Evolutionary conservation across 30 jellyfish, hydroid and myxozoan genomes (phyloP), one percentile per base, ranked within the genome.

Genomic region (Aurelia aurita): DNA sequence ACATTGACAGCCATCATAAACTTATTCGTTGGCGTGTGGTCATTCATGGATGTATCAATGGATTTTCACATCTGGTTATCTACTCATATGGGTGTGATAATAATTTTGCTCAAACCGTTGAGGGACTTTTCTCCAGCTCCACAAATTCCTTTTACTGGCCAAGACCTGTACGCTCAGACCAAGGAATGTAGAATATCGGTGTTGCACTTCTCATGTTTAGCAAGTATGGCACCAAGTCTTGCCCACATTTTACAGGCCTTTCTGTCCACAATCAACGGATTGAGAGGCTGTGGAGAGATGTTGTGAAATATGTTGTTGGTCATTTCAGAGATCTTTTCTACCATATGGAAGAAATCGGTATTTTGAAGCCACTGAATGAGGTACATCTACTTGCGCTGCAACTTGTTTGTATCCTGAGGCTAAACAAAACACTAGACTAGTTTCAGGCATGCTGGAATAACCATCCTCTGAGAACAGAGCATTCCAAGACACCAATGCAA

Each of bases 221-320:
- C 23, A 69, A 69, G 32, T 69, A 31, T 69, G 80, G 80, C 43
- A 69, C 80, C 5, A 3, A 28, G 29, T 18, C 23, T 26, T 12
- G 31, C 18, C 66, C 80, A 14, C 62, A 12, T 22, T 11, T 69
- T 44, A 69, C 63, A 1, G 80, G 80, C 29, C 66, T n/a, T 21
- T 69, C 80, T 34, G 80, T 69, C 80, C 80, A 69, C 62, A 69
- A 22, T 69, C 76, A 14, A 69, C 26, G 80, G 62, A 69, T 69
- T 44, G 66, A 69, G 62, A 69, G 80, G 80, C 62, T 69, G 3
- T 69, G 80, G 66, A 69, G 62, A 35, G 66, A 69, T 64, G 66
- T 69, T 34, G 62, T 69, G 32, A 69, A 34, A 1, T 69, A 69
- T 35, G 66, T 69, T 5, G 20, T 26, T 69, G 80, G 25, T 27